Percentiles rank a stretch among this genome's conserved stretches.
phyloP scores from a whole-genome alignment of 2,113 vertebrate species.

The Hypocryptadius cinnamomeus region DNA sequence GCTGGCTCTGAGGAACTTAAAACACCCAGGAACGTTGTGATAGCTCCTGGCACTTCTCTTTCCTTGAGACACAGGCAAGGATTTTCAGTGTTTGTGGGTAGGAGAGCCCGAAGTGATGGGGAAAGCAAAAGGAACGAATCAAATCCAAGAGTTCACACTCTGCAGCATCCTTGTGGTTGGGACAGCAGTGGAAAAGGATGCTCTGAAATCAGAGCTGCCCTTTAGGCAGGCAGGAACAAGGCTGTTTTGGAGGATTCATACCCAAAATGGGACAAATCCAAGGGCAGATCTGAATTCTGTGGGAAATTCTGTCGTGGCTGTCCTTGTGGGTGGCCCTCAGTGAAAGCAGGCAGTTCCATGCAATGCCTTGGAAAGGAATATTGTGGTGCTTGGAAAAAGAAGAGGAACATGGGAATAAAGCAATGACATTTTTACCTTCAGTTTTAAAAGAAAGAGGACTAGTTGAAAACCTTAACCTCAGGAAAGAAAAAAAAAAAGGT shows the following conservation, averaged over 20 bases:
- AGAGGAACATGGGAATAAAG: neutral
- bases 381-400: neutral
- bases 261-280: neutral
- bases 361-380: neutral
- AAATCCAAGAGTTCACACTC: neutral
- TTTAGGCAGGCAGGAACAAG: neutral
- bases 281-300: neutral
- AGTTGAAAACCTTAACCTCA: constrained; percentile 26
- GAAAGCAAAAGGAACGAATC: neutral
- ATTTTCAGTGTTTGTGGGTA: neutral
- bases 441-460: neutral
- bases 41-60: neutral
- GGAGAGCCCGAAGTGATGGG: neutral
- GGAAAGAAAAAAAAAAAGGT: neutral
- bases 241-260: neutral
- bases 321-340: neutral
- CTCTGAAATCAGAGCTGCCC: neutral
- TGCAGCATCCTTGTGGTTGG: neutral
- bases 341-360: neutral
- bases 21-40: neutral
- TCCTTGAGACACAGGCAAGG: neutral
- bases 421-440: neutral
- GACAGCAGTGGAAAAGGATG: neutral
- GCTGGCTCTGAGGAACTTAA: neutral
- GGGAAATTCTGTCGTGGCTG: neutral